Percentiles rank a stretch among this genome's conserved stretches.
Conservation (phyloP, 2,113 vertebrate genomes). For the Notothenia coriiceps region DNA sequence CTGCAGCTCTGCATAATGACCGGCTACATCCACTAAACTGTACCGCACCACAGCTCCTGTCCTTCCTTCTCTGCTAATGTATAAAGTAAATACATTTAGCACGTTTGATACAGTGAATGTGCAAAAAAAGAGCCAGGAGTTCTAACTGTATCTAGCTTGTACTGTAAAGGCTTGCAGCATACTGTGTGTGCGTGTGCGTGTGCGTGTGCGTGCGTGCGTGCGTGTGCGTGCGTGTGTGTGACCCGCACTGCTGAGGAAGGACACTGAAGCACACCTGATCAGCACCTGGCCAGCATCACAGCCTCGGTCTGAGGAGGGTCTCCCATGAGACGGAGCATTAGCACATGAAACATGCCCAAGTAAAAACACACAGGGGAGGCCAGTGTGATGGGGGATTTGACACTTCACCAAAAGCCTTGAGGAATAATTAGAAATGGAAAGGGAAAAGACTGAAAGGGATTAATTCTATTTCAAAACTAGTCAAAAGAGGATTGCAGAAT, state of each 20-base stretch:
- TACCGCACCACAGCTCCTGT: constrained; percentile 52
- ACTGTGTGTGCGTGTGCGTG: constrained; percentile 13
- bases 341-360: constrained; percentile 80
- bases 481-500: constrained; percentile 18
- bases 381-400: constrained; percentile 71
- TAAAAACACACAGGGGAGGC: constrained; percentile 54
- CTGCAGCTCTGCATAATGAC: constrained; percentile 89
- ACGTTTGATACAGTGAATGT: constrained; percentile 20
- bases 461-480: constrained; percentile 20
- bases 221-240: constrained; percentile 20
- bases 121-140: background rate
- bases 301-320: constrained; percentile 48
- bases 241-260: constrained; percentile 71
- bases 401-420: constrained; percentile 67
- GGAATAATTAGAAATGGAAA: constrained; percentile 68
- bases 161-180: constrained; percentile 16
- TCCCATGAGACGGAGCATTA: constrained; percentile 57
- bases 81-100: constrained; percentile 26
- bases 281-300: constrained; percentile 81
- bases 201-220: constrained; percentile 8
- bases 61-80: constrained; percentile 38
- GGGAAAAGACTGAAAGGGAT: constrained; percentile 38
- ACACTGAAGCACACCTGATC: constrained; percentile 83
- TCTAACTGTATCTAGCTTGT: constrained; percentile 9
- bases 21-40: constrained; percentile 81